These are phyloP conservation scores for Tupaia tana DNA, from an alignment of 2,113 vertebrate species.

Conservation along the genomic window DNA sequence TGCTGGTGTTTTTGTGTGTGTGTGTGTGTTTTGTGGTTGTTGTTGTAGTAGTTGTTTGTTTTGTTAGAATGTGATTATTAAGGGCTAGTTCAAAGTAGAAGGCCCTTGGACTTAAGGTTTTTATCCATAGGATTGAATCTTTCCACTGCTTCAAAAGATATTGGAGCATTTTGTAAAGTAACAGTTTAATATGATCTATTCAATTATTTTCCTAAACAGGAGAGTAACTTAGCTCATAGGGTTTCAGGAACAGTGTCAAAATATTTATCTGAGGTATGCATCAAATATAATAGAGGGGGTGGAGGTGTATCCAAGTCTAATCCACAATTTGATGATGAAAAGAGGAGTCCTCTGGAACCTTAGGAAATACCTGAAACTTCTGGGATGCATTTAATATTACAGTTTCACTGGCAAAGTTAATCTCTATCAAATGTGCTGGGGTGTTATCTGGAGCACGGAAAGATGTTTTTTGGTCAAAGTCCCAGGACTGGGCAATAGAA, in stretches of 20 bases:
- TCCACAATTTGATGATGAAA: not conserved
- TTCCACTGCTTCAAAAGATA: not conserved
- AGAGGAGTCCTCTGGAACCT: not conserved
- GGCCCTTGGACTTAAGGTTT: not conserved
- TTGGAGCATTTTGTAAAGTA: not conserved
- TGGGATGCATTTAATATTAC: not conserved
- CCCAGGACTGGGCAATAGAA: not conserved
- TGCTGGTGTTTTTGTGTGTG: not conserved
- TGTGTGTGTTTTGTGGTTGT: too few species aligned
- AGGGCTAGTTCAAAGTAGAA: not conserved
- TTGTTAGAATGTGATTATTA: not conserved
- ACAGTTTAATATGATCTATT: not conserved
- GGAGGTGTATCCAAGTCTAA: not conserved
- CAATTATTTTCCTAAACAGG: not conserved
- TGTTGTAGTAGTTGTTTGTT: not conserved
- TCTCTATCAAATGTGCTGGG: not conserved
- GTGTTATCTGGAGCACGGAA: not conserved
- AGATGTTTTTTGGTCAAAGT: not conserved
- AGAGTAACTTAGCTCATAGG: not conserved
- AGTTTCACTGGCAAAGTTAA: not conserved
- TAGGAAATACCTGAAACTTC: not conserved
- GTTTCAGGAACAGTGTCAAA: not conserved
- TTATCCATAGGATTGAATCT: not conserved
- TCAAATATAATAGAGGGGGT: not conserved
- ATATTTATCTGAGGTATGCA: not conserved